Evolutionary conservation across 2,113 vertebrate species (phyloP), one percentile per base, ranked within the genome.

Genomic region (Acrocephalus arundinaceus): DNA sequence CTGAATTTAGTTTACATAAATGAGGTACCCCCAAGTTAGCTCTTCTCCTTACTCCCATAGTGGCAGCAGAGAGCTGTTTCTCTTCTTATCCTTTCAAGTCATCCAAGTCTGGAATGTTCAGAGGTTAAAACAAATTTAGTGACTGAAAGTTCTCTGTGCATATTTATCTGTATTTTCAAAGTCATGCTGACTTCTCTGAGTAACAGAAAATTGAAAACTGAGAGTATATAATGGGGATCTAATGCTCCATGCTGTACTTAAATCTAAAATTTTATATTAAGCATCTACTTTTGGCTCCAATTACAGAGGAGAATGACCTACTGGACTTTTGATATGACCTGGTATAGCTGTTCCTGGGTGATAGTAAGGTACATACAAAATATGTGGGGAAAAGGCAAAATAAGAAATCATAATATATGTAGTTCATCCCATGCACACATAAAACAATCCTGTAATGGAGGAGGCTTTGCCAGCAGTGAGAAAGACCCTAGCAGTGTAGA

Each of bases 341-440:
- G 11, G 14, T 79, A 18, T 41, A n/a, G 37, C 15, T 11, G 33
- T 77, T 85, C 22, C 20, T 57, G 20, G 13, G 11, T 76, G 39
- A 55, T 66, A 49, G 22, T 25, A 65, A 76, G n/a, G 28, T n/a
- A 70, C 6, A 31, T n/a, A 49, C 11, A 41, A 67, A 86, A 31
- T 43, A 25, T 3, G 8, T 67, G 22, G 13, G 28, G 17, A 62
- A 77, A 79, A 74, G 10, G 21, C 11, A 78, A 66, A 87, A 72
- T 19, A 75, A 66, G 14, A 80, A 83, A 59, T 48, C 31, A 19
- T 41, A 51, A 55, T 67, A 31, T 21, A 31, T 63, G 31, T 18
- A 66, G 8, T 25, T 89, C 0, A 0, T 82, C n/a, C 23, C 15
- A 15, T 45, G 35, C 0, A 2, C 35, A 21, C 17, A 18, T 16